Percentiles rank a stretch among this genome's conserved stretches.
These are phyloP conservation scores for Craterocephalus amniculus DNA, from an alignment of 2,797 vertebrate species.

Conservation along the genomic window DNA sequence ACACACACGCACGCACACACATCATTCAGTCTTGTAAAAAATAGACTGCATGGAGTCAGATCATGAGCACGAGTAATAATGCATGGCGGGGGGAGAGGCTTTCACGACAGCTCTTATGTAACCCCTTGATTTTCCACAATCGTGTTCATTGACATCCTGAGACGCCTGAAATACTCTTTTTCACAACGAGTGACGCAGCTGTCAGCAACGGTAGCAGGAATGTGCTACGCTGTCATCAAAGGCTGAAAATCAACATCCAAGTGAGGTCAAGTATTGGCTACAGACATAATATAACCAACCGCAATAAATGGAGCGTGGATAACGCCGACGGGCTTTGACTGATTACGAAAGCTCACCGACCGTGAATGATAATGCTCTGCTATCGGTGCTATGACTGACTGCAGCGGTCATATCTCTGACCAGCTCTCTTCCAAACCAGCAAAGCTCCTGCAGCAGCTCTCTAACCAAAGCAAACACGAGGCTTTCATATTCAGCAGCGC, in stretches of 20 bases:
- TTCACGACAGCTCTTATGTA: conserved; percentile 9
- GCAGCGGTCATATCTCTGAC: conserved; percentile 31
- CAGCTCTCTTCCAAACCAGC: conserved; percentile 24
- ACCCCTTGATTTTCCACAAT: not conserved
- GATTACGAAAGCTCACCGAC: conserved; percentile 42
- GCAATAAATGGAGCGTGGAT: conserved; percentile 66
- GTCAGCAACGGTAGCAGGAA: conserved; percentile 10
- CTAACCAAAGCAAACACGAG: not conserved
- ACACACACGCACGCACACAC: not conserved
- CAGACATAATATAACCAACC: conserved; percentile 55
- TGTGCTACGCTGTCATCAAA: conserved; percentile 9
- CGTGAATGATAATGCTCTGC: conserved; percentile 45
- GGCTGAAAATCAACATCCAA: conserved; percentile 22
- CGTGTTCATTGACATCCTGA: not conserved
- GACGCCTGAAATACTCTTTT: not conserved
- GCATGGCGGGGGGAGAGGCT: conserved; percentile 12
- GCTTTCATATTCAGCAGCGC: not conserved
- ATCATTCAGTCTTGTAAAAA: conserved; percentile 4
- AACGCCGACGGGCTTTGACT: conserved; percentile 56
- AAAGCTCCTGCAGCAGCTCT: not conserved
- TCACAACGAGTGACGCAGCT: conserved; percentile 1
- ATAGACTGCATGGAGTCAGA: conserved; percentile 15
- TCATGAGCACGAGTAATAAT: conserved; percentile 32
- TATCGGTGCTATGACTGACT: conserved; percentile 22
- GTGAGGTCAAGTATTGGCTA: conserved; percentile 55